These are phyloP conservation scores for Pentalonia nigronervosa DNA, from an alignment of 1,140 invertebrate genomes.

Conservation along the genomic window DNA sequence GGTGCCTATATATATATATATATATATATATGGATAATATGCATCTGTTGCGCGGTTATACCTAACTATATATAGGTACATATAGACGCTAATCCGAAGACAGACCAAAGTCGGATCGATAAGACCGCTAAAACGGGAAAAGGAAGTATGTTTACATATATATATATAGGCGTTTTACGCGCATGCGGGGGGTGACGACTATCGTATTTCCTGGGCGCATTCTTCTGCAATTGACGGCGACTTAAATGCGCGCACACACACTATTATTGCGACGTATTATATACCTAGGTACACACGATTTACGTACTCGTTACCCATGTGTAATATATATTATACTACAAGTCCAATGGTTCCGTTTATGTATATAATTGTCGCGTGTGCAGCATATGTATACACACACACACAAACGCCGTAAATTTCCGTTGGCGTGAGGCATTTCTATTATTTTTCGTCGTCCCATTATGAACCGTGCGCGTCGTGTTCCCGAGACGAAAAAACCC, in stretches of 20 bases:
- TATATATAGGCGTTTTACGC: neutral
- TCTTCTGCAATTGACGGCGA: neutral
- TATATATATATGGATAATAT: neutral
- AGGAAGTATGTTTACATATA: neutral
- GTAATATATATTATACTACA: too few relatives aligned
- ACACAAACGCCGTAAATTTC: neutral
- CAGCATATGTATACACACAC: neutral
- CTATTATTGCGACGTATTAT: neutral
- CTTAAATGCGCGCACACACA: neutral
- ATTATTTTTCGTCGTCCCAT: constrained; percentile 19
- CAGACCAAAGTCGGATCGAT: constrained; percentile 25
- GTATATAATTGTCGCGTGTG: constrained; percentile 15
- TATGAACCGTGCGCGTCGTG: neutral
- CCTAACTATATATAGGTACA: neutral
- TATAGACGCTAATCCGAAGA: neutral
- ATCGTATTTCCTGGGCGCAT: constrained; percentile 17
- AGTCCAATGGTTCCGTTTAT: neutral
- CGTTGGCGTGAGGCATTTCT: neutral
- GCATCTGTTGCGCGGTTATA: neutral
- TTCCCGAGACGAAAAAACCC: neutral
- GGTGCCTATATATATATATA: neutral
- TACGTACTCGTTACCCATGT: neutral
- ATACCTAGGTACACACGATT: neutral
- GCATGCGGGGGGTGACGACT: neutral
- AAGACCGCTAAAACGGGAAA: constrained; percentile 2